Evolutionary conservation across 2,888 invertebrate species (phyloP), one percentile per base, ranked within the genome.

Genomic region (Odontothrips loti): DNA sequence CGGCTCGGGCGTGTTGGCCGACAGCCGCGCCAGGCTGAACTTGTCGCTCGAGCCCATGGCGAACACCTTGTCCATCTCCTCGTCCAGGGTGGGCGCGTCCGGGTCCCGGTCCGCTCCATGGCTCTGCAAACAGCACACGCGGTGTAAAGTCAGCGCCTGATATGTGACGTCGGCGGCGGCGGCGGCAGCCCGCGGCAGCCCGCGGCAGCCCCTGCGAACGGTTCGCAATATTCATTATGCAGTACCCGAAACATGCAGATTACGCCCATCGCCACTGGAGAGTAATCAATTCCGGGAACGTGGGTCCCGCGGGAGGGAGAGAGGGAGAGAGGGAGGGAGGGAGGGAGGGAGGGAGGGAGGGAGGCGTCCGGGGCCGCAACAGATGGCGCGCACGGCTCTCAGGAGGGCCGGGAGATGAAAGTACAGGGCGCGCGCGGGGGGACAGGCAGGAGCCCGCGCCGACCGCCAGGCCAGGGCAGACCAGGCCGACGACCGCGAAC

Each of bases 51-150:
- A 90, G 81, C 87, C 87, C 89, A 91, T 92, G 88, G 93, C 94
- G 87, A 95, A 94, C 85, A 95, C 95, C 87, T 95, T 93, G 86
- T 95, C 95, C 93, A 95, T 95, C 90, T 95, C 95, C 88, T 94
- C 94, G 89, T 95, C 95, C 89, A 95, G 89, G 85, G 91, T 92
- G 85, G 93, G 90, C 87, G 89, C 88, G 86, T 89, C 92, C 90
- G 86, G 89, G 88, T 88, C 90, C 89, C 84, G 84, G 84, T 88
- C 89, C 86, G 90, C 90, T 88, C 89, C 90, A 88, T 75, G 68
- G 27, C 68, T 75, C 68, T 75, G 68, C 68, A 12, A 75, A 43
- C 34, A 43, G 34, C 6, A 43, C n/a, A 43, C 34, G 34, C 51
- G 8, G 51, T 1, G 51, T 11, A 12, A 48, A 51, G 3, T 11